These are phyloP conservation scores for Palythoa grandis DNA, from an alignment of 92 coral and sea anemone species.

Conservation along the genomic window DNA sequence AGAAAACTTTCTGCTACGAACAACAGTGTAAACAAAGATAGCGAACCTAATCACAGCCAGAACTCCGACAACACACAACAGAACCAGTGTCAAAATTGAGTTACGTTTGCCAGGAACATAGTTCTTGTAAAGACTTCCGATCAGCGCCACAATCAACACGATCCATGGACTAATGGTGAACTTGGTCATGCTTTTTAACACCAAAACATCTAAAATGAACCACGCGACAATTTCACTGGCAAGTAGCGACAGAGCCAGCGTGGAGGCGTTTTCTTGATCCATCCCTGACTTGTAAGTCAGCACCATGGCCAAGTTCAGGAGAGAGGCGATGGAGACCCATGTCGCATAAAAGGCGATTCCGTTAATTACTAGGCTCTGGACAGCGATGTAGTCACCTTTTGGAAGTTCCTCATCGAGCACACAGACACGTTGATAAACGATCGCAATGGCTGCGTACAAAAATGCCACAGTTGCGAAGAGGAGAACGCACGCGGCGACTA, in stretches of 20 bases:
- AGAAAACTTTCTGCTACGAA: no score
- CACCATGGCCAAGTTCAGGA: constrained; percentile 72
- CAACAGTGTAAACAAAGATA: no score
- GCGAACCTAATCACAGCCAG: constrained; percentile 27
- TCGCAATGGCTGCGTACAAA: constrained; percentile 64
- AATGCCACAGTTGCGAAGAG: constrained; percentile 56
- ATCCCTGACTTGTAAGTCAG: constrained; percentile 64
- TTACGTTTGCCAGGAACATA: constrained; percentile 71
- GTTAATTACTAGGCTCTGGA: constrained; percentile 75
- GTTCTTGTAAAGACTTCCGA: constrained; percentile 62
- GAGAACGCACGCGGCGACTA: constrained; percentile 68
- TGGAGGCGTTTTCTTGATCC: constrained; percentile 67
- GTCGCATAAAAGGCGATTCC: constrained; percentile 83
- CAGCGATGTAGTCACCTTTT: constrained; percentile 67
- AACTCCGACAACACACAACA: constrained; percentile 67
- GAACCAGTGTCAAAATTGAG: constrained; percentile 69
- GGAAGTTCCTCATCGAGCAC: constrained; percentile 66
- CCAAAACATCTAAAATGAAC: constrained; percentile 75
- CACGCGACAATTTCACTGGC: constrained; percentile 65
- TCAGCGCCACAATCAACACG: constrained; percentile 73
- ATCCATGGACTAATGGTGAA: constrained; percentile 75
- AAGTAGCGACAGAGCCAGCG: constrained; percentile 71
- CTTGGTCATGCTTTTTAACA: constrained; percentile 62
- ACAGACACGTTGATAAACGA: constrained; percentile 61
- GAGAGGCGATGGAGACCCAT: constrained; percentile 76